A percentile compares a stretch with the other conserved stretches of the same genome.
Evolutionary conservation across 2,888 invertebrate genomes (phyloP).

Genomic region (Tiliacea aurago): DNA sequence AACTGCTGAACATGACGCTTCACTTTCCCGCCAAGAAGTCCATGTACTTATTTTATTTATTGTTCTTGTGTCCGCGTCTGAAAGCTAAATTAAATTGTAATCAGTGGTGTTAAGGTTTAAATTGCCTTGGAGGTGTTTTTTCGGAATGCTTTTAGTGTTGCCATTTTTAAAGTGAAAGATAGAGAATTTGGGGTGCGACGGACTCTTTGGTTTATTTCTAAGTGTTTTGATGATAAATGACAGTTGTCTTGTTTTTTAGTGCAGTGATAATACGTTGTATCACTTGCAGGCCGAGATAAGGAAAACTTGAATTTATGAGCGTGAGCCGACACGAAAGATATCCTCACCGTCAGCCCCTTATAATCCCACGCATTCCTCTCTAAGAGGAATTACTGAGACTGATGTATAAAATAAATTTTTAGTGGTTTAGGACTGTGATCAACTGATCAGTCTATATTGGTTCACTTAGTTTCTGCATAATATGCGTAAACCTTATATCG

Average conservation of each 20-base stretch:
- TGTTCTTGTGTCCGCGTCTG: conserved; percentile 3
- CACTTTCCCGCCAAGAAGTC: too few relatives aligned
- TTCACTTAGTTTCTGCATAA: neutral
- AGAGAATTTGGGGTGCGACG: conserved; percentile 34
- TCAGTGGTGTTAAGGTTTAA: conserved; percentile 20
- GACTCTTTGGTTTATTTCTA: conserved; percentile 29
- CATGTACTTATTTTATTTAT: conserved; percentile 46
- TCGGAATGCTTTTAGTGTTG: conserved; percentile 47
- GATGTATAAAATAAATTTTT: neutral
- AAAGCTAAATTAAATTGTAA: conserved; percentile 17
- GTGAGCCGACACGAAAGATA: neutral
- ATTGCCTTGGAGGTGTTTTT: conserved; percentile 11
- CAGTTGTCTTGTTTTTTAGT: conserved; percentile 28
- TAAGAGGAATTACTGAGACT: too few relatives aligned
- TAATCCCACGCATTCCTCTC: conserved; percentile 1
- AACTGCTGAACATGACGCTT: too few relatives aligned
- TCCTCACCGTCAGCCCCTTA: neutral
- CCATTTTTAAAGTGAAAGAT: conserved; percentile 27
- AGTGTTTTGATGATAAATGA: conserved; percentile 41
- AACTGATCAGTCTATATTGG: neutral
- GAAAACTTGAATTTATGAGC: conserved; percentile 10
- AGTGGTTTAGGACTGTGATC: neutral
- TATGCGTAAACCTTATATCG: too few relatives aligned
- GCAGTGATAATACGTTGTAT: conserved; percentile 13
- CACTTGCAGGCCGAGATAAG: conserved; percentile 12